Percentiles rank a stretch among this genome's conserved stretches.
These are phyloP conservation scores for Chiroxiphia lanceolata DNA, from an alignment of 2,797 vertebrate genomes.

Conservation along the genomic window DNA sequence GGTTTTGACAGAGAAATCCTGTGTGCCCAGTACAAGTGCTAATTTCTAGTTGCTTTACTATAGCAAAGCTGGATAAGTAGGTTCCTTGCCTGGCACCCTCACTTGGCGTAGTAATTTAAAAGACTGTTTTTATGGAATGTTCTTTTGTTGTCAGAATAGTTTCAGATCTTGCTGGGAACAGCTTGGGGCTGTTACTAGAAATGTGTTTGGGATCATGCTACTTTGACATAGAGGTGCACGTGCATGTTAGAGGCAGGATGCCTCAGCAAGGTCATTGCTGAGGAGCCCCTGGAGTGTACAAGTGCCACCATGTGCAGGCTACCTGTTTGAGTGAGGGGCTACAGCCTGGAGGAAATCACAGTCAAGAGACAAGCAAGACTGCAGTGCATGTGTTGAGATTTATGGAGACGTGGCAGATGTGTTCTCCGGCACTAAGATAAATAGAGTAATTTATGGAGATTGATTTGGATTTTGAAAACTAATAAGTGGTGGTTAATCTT, in stretches of 20 bases:
- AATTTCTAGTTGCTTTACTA: neutral
- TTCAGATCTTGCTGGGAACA: neutral
- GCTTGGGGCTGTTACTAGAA: neutral
- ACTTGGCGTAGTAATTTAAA: neutral
- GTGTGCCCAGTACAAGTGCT: neutral
- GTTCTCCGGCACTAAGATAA: neutral
- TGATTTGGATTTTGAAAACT: slow-evolving; percentile 37
- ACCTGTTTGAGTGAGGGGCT: neutral
- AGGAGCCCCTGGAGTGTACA: neutral
- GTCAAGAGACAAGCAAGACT: neutral
- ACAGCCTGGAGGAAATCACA: neutral
- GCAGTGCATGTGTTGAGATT: neutral
- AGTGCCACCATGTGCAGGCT: neutral
- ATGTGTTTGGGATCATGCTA: neutral
- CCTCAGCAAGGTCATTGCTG: neutral
- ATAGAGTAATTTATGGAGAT: slow-evolving; percentile 48
- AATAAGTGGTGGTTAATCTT: slow-evolving; percentile 18
- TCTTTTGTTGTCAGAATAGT: neutral
- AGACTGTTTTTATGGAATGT: neutral
- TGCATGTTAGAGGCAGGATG: neutral
- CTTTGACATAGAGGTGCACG: rapidly evolving
- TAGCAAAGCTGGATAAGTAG: neutral
- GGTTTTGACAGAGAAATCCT: neutral
- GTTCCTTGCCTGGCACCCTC: neutral
- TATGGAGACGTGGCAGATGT: neutral